Percentiles rank a stretch among this genome's conserved stretches.
Evolutionary conservation across 2,797 vertebrate species (phyloP).

Genomic region (Danio aesculapii): DNA sequence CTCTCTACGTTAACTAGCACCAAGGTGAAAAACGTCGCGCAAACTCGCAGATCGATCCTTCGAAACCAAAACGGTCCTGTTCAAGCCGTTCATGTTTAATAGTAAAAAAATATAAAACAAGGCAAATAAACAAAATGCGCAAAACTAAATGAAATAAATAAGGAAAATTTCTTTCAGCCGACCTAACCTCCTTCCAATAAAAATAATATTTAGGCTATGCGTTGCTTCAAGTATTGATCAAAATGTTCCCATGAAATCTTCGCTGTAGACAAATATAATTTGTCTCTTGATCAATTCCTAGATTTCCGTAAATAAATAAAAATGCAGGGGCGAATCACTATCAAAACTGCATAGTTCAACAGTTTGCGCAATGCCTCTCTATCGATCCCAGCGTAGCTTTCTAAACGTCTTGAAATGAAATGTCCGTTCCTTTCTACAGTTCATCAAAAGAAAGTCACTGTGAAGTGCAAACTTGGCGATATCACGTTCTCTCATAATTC

Average conservation of each 20-base stretch:
- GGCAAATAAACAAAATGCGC: constrained; percentile 39
- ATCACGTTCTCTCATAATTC: constrained; percentile 2
- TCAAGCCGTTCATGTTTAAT: constrained; percentile 6
- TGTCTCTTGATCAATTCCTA: neutral
- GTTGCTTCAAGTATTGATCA: constrained; percentile 51
- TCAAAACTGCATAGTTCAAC: constrained; percentile 81
- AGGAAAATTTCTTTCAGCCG: constrained; percentile 26
- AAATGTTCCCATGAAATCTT: constrained; percentile 45
- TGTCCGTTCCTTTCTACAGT: constrained; percentile 8
- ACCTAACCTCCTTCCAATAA: constrained; percentile 51
- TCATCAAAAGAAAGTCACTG: neutral
- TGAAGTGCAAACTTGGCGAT: constrained; percentile 21
- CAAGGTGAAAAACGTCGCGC: constrained; percentile 42
- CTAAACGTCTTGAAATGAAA: neutral
- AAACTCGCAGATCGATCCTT: constrained; percentile 9
- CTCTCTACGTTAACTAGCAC: constrained; percentile 53
- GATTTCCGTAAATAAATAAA: constrained; percentile 3
- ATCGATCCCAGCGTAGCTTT: constrained; percentile 20
- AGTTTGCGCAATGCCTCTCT: constrained; percentile 61
- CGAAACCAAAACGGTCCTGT: neutral
- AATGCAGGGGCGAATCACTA: constrained; percentile 58
- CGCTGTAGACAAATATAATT: constrained; percentile 37
- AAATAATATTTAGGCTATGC: constrained; percentile 62
- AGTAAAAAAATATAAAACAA: constrained; percentile 31
- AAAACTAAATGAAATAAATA: constrained; percentile 66